Conservation (phyloP, 2,888 invertebrate species). For the Platynereis dumerilii region DNA sequence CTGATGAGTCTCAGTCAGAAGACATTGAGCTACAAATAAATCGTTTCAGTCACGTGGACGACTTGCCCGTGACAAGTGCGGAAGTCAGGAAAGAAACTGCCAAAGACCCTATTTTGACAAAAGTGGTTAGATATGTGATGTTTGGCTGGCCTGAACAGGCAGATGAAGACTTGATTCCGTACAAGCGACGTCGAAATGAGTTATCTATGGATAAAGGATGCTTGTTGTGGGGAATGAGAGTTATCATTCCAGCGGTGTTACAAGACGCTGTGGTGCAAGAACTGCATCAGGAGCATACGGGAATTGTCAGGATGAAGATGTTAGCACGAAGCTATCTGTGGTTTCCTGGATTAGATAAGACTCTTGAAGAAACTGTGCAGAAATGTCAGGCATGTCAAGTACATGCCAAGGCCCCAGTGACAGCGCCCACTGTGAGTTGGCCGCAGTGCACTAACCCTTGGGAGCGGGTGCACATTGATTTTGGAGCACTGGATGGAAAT, state of each 20-base stretch:
- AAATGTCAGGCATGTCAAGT: background rate
- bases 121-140: background rate
- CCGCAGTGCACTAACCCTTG: background rate
- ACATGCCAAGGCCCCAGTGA: background rate
- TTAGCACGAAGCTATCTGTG: slow-evolving; percentile 13
- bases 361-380: slow-evolving; percentile 2
- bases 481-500: background rate
- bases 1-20: slow-evolving; percentile 7
- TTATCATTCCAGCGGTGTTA: slow-evolving; percentile 11
- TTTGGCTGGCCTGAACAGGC: background rate
- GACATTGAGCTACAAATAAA: background rate
- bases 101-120: background rate
- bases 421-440: background rate
- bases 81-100: background rate
- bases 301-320: slow-evolving; percentile 9
- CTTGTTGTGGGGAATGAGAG: slow-evolving; percentile 12
- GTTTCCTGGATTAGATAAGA: slow-evolving; percentile 7
- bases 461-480: background rate
- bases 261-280: background rate
- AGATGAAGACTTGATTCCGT: background rate
- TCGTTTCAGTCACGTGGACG: background rate
- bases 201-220: slow-evolving; percentile 19
- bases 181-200: background rate
- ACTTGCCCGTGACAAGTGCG: background rate
- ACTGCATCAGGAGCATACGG: slow-evolving; percentile 12